Conservation (phyloP, 2,797 vertebrate species). For the Cephalopachus bancanus region DNA sequence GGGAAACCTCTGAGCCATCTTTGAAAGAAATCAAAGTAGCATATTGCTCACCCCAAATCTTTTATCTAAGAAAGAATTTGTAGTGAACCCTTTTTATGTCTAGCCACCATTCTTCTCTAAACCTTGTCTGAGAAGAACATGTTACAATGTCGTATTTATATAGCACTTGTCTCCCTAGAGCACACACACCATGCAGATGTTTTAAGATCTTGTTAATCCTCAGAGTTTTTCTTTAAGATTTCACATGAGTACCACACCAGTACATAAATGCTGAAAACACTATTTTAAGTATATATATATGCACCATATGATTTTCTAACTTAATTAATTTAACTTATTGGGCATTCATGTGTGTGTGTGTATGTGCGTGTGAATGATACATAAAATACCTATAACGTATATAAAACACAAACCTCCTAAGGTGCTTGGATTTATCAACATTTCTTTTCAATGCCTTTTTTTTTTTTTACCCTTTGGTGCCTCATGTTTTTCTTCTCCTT, state of each 20-base stretch:
- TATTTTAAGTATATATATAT: slow-evolving; percentile 58
- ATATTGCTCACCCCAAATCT: not conserved
- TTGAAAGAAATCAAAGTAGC: not conserved
- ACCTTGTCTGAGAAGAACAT: not conserved
- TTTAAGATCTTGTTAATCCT: slow-evolving; percentile 75
- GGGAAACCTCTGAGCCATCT: not conserved
- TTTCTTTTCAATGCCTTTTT: not conserved
- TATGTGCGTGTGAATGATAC: not conserved
- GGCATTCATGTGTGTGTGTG: not conserved
- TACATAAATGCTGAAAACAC: slow-evolving; percentile 52
- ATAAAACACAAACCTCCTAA: not conserved
- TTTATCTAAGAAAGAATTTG: not conserved
- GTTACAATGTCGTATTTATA: slow-evolving; percentile 31
- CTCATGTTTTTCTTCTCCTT: not conserved
- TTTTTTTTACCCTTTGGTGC: not conserved
- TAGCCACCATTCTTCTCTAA: not conserved
- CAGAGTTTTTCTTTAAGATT: slow-evolving; percentile 70
- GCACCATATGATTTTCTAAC: slow-evolving; percentile 43
- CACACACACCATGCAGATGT: not conserved
- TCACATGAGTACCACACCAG: slow-evolving; percentile 29
- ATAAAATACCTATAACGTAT: not conserved
- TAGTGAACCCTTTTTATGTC: not conserved
- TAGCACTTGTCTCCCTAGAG: slow-evolving; percentile 11
- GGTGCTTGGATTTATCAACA: slow-evolving; percentile 19
- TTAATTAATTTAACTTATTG: slow-evolving; percentile 53